Percentiles rank a stretch among this genome's conserved stretches.
These are phyloP conservation scores for Morpho deidamia DNA, from an alignment of 2,888 invertebrate genomes.

Conservation along the genomic window DNA sequence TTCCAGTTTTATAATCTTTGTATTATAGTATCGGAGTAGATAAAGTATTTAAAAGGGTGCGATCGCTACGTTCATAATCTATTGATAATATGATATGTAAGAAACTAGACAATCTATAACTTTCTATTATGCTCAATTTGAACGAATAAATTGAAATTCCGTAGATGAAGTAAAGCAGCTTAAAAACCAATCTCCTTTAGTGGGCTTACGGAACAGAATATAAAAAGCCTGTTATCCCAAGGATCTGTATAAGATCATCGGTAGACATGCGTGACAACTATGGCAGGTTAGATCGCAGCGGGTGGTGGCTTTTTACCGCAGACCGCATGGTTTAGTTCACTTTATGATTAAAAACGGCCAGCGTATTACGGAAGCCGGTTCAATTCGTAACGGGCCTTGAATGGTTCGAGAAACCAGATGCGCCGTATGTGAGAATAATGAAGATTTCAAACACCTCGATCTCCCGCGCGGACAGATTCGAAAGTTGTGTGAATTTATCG, in stretches of 20 bases:
- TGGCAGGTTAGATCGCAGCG: background rate
- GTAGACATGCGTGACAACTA: constrained; percentile 6
- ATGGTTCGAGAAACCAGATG: constrained; percentile 23
- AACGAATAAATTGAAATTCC: background rate
- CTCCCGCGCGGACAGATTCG: constrained; percentile 21
- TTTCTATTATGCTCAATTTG: no score
- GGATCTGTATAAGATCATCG: no score
- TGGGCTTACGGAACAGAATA: background rate
- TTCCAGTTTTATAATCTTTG: no score
- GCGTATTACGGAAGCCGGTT: constrained; percentile 40
- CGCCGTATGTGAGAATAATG: constrained; percentile 26
- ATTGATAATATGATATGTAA: no score
- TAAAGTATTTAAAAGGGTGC: no score
- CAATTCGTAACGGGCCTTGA: constrained; percentile 31
- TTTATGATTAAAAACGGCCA: constrained; percentile 3
- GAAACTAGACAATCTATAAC: no score
- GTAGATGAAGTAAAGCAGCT: background rate
- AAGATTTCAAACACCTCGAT: constrained; percentile 21
- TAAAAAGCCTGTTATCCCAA: constrained; percentile 15
- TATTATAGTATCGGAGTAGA: no score
- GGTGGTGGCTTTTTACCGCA: constrained; percentile 15
- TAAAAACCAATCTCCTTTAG: constrained; percentile 1
- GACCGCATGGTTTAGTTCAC: constrained; percentile 22
- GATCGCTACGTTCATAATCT: no score
- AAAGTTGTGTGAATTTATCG: constrained; percentile 27